Conservation (phyloP, 53 echinoderm and acorn worm species). For the Holothuria scabra region DNA sequence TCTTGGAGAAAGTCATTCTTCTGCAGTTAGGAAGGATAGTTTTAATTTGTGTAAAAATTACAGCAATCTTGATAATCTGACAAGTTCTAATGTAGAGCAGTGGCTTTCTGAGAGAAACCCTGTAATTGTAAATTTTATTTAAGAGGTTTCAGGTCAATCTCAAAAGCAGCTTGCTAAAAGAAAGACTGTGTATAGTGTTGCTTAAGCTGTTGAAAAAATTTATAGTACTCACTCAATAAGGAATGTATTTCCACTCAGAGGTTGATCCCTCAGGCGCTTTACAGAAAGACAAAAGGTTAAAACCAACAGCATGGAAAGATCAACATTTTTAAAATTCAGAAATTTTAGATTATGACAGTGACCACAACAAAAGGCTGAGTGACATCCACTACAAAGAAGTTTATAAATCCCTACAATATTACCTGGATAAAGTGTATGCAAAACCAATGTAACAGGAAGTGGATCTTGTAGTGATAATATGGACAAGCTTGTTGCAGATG, state of each 20-base stretch:
- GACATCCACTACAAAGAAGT: slow-evolving; percentile 25
- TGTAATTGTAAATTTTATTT: neutral
- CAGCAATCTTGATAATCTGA: neutral
- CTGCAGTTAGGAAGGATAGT: neutral
- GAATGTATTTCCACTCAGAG: slow-evolving; percentile 6
- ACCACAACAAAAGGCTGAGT: neutral
- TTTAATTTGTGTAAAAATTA: neutral
- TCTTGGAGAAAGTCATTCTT: neutral
- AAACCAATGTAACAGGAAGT: neutral
- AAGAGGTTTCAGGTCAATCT: neutral
- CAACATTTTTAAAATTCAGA: too few species aligned
- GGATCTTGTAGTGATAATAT: neutral
- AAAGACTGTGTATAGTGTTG: neutral
- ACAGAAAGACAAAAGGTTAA: slow-evolving; percentile 14
- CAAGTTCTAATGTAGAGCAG: neutral
- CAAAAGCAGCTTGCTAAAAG: neutral
- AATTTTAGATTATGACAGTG: too few species aligned
- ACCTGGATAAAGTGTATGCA: neutral
- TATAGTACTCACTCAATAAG: neutral
- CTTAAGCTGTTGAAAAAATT: slow-evolving; percentile 18
- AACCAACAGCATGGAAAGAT: neutral
- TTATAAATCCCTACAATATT: neutral
- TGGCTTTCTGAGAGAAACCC: neutral
- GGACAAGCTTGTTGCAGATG: slow-evolving; percentile 1
- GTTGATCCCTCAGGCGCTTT: neutral